phyloP scores from a whole-genome alignment of 2,888 invertebrate species.

The Apoderus coryli region DNA sequence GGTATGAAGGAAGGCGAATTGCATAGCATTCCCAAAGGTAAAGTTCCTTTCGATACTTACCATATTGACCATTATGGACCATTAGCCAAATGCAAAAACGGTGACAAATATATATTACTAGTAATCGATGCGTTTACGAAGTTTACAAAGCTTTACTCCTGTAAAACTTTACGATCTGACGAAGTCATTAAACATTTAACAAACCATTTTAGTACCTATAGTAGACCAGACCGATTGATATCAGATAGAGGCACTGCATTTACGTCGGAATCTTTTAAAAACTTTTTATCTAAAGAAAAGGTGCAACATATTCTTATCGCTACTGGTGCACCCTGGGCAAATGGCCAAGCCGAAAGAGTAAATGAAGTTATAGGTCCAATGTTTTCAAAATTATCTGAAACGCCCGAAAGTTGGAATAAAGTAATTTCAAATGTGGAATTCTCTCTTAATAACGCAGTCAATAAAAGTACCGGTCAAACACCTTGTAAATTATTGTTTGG shows the following conservation, averaged over 20 bases:
- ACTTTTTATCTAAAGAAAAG: constrained; percentile 10
- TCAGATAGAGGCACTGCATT: constrained; percentile 17
- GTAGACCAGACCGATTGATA: constrained; percentile 12
- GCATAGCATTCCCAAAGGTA: constrained; percentile 6
- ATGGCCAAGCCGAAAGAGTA: constrained; percentile 16
- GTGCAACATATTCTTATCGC: constrained; percentile 15
- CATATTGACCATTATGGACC: constrained; percentile 6
- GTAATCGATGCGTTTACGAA: constrained; percentile 6
- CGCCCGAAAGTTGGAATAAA: constrained; percentile 13
- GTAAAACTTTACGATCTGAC: constrained; percentile 1
- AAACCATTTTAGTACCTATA: constrained; percentile 10
- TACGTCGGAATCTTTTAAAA: constrained; percentile 12
- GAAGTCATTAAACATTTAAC: constrained; percentile 6
- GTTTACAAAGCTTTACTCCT: constrained; percentile 4
- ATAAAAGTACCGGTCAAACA: constrained; percentile 19
- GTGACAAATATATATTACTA: constrained; percentile 4
- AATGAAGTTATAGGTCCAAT: constrained; percentile 15
- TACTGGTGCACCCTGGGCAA: constrained; percentile 15
- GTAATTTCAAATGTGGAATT: constrained; percentile 14
- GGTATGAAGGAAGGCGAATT: constrained; percentile 4
- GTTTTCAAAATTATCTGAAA: constrained; percentile 11
- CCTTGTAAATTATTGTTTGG: constrained; percentile 22
- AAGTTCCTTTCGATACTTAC: constrained; percentile 4
- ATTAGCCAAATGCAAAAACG: not conserved
- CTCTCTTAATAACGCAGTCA: constrained; percentile 19